Percentiles rank a stretch among this genome's conserved stretches.
phyloP scores from a whole-genome alignment of 2,888 invertebrate species.

The Tiphia femorata region DNA sequence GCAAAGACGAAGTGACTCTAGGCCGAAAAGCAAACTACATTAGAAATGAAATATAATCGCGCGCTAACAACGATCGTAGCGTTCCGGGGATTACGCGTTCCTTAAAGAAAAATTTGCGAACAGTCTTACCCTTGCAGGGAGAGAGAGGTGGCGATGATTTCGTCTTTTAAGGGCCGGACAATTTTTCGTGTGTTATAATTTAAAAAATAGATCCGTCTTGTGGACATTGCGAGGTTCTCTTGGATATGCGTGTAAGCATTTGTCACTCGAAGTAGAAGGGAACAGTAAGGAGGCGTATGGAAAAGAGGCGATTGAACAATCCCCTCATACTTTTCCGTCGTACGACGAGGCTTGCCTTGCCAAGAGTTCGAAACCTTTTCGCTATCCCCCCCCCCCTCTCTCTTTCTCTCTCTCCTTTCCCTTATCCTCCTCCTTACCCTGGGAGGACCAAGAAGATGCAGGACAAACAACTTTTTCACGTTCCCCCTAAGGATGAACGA shows the following conservation, averaged over 20 bases:
- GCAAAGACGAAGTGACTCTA: slow-evolving; percentile 53
- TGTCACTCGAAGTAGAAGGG: no score
- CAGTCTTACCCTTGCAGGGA: background rate
- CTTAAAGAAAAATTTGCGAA: slow-evolving; percentile 11
- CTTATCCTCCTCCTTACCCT: slow-evolving; percentile 20
- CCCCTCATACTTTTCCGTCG: no score
- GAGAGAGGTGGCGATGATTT: no score
- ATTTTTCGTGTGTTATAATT: no score
- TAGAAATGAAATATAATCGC: slow-evolving; percentile 42
- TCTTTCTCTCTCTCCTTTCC: slow-evolving; percentile 35
- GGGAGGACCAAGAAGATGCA: slow-evolving; percentile 52
- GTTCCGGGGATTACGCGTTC: slow-evolving; percentile 1
- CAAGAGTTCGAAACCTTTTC: slow-evolving; percentile 59
- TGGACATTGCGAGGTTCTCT: no score
- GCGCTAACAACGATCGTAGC: slow-evolving; percentile 45
- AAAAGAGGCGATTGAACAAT: no score
- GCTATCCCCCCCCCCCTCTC: slow-evolving; percentile 22
- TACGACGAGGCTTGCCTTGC: slow-evolving; percentile 60
- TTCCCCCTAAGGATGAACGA: slow-evolving; percentile 57
- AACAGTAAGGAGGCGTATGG: no score
- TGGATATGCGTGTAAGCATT: no score
- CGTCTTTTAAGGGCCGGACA: no score
- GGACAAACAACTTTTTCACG: slow-evolving; percentile 66
- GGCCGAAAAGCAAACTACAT: slow-evolving; percentile 64
- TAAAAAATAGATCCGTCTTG: no score